A percentile compares a stretch with the other conserved stretches of the same genome.
Conservation (phyloP, 2,888 invertebrate species). For the Epirrhoe alternata region DNA sequence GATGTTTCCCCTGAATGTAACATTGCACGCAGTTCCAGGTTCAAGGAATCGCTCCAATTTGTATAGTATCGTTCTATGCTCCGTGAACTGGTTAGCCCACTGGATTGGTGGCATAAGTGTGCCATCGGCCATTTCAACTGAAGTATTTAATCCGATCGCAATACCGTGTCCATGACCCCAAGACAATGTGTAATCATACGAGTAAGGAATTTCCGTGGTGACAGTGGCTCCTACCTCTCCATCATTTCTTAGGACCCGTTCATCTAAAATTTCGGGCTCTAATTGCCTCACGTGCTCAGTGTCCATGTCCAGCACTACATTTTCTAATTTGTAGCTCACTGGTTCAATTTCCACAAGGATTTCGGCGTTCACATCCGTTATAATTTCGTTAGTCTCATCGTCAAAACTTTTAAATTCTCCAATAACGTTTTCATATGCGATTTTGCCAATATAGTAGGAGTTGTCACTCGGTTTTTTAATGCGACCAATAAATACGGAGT, state of each 20-base stretch:
- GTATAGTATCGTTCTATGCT: constrained; percentile 83
- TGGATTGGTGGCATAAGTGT: constrained; percentile 85
- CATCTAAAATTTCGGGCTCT: constrained; percentile 83
- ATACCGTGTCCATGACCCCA: constrained; percentile 93
- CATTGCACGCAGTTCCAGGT: constrained; percentile 93
- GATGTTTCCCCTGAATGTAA: constrained; percentile 90
- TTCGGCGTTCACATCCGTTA: constrained; percentile 87
- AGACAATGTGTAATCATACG: constrained; percentile 88
- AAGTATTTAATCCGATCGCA: constrained; percentile 88
- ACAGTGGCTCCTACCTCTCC: constrained; percentile 86
- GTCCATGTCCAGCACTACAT: constrained; percentile 85
- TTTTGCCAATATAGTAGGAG: constrained; percentile 89
- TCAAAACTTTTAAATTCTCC: constrained; percentile 89
- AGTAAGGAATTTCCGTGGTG: constrained; percentile 90
- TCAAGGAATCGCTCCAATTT: constrained; percentile 88
- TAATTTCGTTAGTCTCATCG: constrained; percentile 83
- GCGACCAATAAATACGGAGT: constrained; percentile 73
- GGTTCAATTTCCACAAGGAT: constrained; percentile 93
- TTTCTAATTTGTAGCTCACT: constrained; percentile 89
- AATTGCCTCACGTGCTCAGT: constrained; percentile 80
- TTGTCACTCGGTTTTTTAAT: constrained; percentile 64
- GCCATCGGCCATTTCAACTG: constrained; percentile 86
- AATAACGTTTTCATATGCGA: constrained; percentile 87
- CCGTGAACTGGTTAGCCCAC: constrained; percentile 88
- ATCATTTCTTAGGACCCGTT: constrained; percentile 80